phyloP scores from a whole-genome alignment of 2,888 invertebrate species.

The Apeira syringaria region DNA sequence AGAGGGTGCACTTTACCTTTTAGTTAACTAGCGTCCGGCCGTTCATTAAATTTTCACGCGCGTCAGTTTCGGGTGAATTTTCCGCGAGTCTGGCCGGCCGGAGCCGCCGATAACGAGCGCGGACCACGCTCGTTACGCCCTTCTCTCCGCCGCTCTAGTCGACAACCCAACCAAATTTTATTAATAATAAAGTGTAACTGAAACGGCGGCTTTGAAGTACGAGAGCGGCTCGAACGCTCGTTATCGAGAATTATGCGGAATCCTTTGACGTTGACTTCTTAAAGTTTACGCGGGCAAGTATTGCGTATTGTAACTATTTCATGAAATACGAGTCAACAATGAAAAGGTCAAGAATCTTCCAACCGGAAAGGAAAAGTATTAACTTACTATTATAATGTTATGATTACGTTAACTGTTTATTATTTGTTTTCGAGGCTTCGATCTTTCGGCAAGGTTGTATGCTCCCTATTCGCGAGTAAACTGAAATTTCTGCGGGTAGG shows the following conservation, averaged over 20 bases:
- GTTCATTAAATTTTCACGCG: conserved; percentile 85
- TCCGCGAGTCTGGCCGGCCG: conserved; percentile 80
- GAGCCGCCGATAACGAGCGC: conserved; percentile 66
- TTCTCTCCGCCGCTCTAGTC: conserved; percentile 37
- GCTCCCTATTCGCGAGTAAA: too few relatives aligned
- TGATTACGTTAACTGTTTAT: too few relatives aligned
- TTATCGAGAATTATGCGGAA: conserved; percentile 79
- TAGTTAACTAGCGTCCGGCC: conserved; percentile 84
- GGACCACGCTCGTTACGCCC: conserved; percentile 66
- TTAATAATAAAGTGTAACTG: conserved; percentile 83
- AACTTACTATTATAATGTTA: too few relatives aligned
- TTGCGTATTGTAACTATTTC: conserved; percentile 30
- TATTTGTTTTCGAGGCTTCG: too few relatives aligned
- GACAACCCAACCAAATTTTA: conserved; percentile 76
- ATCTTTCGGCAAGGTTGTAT: too few relatives aligned
- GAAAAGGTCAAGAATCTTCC: conserved; percentile 10
- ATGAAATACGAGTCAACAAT: conserved; percentile 12
- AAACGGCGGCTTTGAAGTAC: conserved; percentile 78
- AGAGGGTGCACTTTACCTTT: conserved; percentile 84
- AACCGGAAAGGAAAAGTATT: conserved; percentile 1
- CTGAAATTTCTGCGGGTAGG: too few relatives aligned
- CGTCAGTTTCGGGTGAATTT: conserved; percentile 83
- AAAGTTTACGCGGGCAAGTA: conserved; percentile 35
- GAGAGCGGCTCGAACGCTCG: conserved; percentile 75
- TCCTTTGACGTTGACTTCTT: conserved; percentile 65